Conservation (phyloP, 2,888 invertebrate genomes). For the Mystacides longicornis region DNA sequence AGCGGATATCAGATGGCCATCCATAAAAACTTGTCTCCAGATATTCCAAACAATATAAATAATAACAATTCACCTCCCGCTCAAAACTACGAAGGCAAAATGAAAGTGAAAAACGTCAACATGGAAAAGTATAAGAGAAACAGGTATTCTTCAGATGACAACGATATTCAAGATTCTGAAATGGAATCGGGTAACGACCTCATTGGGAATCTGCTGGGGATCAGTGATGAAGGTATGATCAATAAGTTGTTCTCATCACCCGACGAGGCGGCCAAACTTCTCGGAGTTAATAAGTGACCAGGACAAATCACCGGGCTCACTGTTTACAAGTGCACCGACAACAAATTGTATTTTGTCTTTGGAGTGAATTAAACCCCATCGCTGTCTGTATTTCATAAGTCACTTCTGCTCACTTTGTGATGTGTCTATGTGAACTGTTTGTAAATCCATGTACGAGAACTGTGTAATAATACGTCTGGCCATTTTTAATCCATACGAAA, state of each 20-base stretch:
- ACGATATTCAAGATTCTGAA: slow-evolving; percentile 38
- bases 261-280: slow-evolving; percentile 79
- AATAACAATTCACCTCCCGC: slow-evolving; percentile 51
- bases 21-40: slow-evolving; percentile 28
- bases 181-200: slow-evolving; percentile 62
- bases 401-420: too few species aligned
- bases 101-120: slow-evolving; percentile 30
- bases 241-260: slow-evolving; percentile 76
- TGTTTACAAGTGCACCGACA: slow-evolving; percentile 17
- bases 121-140: slow-evolving; percentile 27
- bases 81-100: slow-evolving; percentile 47
- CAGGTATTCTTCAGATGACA: slow-evolving; percentile 44
- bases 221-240: slow-evolving; percentile 76
- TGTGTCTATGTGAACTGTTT: too few species aligned
- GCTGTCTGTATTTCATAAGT: too few species aligned
- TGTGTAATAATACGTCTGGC: neutral
- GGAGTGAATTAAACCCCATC: slow-evolving; percentile 10
- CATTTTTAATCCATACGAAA: too few species aligned
- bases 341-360: slow-evolving; percentile 17
- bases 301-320: slow-evolving; percentile 15
- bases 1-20: slow-evolving; percentile 24
- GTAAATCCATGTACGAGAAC: too few species aligned
- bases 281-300: slow-evolving; percentile 66
- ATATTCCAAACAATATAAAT: slow-evolving; percentile 46
- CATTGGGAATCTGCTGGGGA: slow-evolving; percentile 83